Conservation (phyloP, 2,797 vertebrate species). For the Zalophus californianus region DNA sequence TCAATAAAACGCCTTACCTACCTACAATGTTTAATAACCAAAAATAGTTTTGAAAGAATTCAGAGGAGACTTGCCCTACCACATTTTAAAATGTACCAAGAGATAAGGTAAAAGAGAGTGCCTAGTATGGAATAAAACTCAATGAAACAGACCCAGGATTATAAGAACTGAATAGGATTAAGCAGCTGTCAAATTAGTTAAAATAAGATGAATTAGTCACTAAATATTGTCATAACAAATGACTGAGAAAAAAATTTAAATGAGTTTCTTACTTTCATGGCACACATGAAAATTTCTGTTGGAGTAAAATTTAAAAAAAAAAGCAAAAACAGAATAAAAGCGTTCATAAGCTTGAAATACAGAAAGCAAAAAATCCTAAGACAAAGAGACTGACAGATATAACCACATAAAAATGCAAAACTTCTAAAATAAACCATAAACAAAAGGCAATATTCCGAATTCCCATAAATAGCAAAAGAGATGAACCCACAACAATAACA, state of each 20-base stretch:
- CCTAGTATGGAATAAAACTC: not conserved
- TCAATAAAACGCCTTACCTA: not conserved
- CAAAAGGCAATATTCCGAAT: not conserved
- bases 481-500: not conserved
- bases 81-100: slow-evolving; percentile 12
- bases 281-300: slow-evolving; percentile 21
- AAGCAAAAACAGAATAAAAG: slow-evolving; percentile 7
- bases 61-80: not conserved
- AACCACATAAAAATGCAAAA: not conserved
- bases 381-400: not conserved
- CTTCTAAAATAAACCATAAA: not conserved
- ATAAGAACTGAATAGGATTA: not conserved
- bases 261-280: not conserved
- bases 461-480: not conserved
- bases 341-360: not conserved
- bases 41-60: not conserved
- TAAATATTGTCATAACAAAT: not conserved
- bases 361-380: not conserved
- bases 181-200: not conserved
- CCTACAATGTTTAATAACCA: not conserved
- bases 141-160: not conserved
- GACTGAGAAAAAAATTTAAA: not conserved
- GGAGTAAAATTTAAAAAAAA: not conserved
- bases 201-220: not conserved
- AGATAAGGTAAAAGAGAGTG: not conserved